Base-by-base conservation (phyloP, 2,888 invertebrate species). In the Dinocampus coccinellae region DNA sequence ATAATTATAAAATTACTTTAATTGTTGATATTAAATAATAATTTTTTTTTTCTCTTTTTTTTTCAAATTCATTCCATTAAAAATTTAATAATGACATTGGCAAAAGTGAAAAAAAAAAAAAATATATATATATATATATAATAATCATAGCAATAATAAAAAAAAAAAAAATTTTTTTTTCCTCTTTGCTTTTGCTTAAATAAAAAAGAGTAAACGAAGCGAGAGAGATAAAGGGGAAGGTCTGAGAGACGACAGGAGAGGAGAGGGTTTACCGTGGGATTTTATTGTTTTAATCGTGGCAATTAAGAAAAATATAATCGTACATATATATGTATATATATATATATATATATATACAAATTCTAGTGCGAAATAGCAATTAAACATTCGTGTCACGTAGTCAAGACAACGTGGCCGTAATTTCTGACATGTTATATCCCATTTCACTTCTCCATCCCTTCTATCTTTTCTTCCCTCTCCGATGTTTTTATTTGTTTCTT, bases 251-350 rank as follows among this genome's bases (percentile, higher is more conserved):
- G 55, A 60, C 16, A 16, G 26, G 52, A 63, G 58, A 52, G 60
- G 22, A 34, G 42, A 42, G 47, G 16, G n/a, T 47, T 16, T 16
- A 47, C 47, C 42, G 20, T 29, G 63, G 61, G 73, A 75, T 74
- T 78, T 80, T 77, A 75, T 78, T 78, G 77, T 74, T 79, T 81
- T 82, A 82, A 83, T 79, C 78, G 76, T 73, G 77, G 82, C 83
- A 84, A 84, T 84, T 84, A 84, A 84, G 84, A 84, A 84, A 84
- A 47, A 47, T 39, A n/a, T 83, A 84, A 84, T 83, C 81, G 78
- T 77, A 78, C 75, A 77, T 47, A 33, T 3, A 33, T 33, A 33
- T 33, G 7, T 33, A 33, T 33, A 33, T 33, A 33, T 33, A 33
- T 33, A 39, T 11, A 39, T 39, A 39, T 39, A 39, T 39, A 36